Conservation (phyloP, 2,113 vertebrate species). For the Ailurus styani region DNA sequence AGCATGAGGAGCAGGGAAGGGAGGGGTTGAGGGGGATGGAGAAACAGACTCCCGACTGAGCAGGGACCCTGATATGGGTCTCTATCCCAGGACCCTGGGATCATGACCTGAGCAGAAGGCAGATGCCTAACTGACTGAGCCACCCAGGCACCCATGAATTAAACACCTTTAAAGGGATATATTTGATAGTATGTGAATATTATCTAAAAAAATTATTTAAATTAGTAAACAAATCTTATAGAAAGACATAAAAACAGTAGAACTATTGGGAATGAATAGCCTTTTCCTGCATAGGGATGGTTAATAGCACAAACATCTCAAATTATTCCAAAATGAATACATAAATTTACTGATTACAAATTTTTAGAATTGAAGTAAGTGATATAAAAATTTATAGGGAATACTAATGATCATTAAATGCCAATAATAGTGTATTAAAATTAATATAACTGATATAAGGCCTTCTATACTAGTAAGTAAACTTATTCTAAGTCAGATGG, state of each 20-base stretch:
- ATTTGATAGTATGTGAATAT: background rate
- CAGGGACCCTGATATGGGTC: too few relatives aligned
- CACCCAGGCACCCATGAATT: too few relatives aligned
- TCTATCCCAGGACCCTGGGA: too few relatives aligned
- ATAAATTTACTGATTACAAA: background rate
- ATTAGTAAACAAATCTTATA: background rate
- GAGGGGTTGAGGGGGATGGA: too few relatives aligned
- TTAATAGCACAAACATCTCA: background rate
- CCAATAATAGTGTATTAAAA: background rate
- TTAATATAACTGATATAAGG: background rate
- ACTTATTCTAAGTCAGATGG: background rate
- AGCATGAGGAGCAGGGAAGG: too few relatives aligned
- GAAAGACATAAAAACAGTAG: background rate
- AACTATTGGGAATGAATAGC: background rate
- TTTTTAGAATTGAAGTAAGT: background rate
- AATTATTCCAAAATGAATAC: background rate
- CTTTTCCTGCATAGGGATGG: background rate
- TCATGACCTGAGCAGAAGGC: too few relatives aligned
- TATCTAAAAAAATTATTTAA: background rate
- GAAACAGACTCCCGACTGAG: too few relatives aligned
- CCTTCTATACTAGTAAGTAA: background rate
- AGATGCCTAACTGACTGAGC: too few relatives aligned
- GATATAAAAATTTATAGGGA: background rate
- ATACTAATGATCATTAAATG: background rate
- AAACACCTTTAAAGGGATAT: background rate